Base-by-base conservation (phyloP, 2,797 vertebrate species). In the Meriones psammophilus region DNA sequence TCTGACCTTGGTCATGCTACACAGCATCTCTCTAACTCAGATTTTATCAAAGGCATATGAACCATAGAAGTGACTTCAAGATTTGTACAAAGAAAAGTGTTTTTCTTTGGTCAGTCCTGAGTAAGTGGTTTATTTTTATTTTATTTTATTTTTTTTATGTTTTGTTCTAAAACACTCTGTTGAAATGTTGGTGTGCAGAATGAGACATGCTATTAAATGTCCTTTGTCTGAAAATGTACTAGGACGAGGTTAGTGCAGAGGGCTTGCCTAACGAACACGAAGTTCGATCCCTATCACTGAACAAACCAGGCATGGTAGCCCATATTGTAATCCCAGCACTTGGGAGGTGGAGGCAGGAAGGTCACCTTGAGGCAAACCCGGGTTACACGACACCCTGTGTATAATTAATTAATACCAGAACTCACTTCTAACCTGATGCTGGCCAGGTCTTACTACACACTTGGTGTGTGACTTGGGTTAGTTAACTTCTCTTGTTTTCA, bases 91-190 rank as follows among this genome's bases (percentile, higher is more conserved):
- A 76, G 24, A 9, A 60, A 39, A 76, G 15, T 66, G 66, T 60
- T 56, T 92, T 86, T 14, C 54, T 39, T 24, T 30, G 30, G 73
- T 80, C 77, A 88, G 28, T 58, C 54, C 20, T 33, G 88, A 79
- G 39, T 90, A 71, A 92, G 28, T 62, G 33, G n/a, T n/a, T 64
- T 90, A 42, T 42, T 42, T 56, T 56, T 15, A 39, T 39, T 39
- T 39, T n/a, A n/a, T n/a, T 39, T 39, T 39, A 39, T 17, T 58
- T 1, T 58, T 58, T 15, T 83, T 74, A 20, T 4, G 28, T 62
- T 89, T 64, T 85, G 39, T 93, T 85, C 56, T 50, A 81, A 89
- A 88, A 26, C 36, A 30, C 68, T 80, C 66, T 74, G 66, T 28
- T 10, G 50, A 4, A 85, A n/a, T 30, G 89, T 84, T 33, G 9